Percentiles rank a stretch among this genome's conserved stretches.
Conservation (phyloP, 2,797 vertebrate species). For the Sebastiscus albofasciatus region DNA sequence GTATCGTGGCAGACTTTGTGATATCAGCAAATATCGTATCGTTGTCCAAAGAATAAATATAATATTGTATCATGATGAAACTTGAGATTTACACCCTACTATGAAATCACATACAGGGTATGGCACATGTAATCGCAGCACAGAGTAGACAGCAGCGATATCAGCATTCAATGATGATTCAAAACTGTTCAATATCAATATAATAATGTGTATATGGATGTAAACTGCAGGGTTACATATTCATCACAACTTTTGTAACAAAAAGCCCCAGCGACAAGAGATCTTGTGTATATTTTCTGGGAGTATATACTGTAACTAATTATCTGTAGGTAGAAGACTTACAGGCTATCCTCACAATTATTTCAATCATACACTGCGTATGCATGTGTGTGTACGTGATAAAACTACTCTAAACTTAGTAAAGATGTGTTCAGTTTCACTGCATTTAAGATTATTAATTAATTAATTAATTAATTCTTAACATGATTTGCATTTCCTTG, state of each 20-base stretch:
- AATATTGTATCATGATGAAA: too few relatives aligned
- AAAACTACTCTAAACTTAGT: background rate
- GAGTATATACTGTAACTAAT: background rate
- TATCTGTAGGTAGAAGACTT: background rate
- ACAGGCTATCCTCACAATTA: background rate
- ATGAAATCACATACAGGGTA: background rate
- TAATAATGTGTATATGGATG: background rate
- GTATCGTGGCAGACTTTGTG: too few relatives aligned
- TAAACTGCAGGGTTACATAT: background rate
- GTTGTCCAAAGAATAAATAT: too few relatives aligned
- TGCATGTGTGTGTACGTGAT: background rate
- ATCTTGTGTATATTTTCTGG: background rate
- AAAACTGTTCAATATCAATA: background rate
- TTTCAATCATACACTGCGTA: background rate
- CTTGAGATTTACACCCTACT: background rate
- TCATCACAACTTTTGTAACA: background rate
- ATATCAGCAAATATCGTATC: too few relatives aligned
- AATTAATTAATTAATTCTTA: background rate
- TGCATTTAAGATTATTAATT: background rate
- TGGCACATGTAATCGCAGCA: background rate
- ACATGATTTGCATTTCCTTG: slow-evolving; percentile 21
- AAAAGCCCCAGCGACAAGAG: background rate
- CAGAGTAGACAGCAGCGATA: background rate
- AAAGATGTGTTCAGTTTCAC: background rate
- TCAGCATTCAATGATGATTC: background rate